Evolutionary conservation across 2,113 vertebrate genomes (phyloP).

Genomic region (Heteronetta atricapilla): DNA sequence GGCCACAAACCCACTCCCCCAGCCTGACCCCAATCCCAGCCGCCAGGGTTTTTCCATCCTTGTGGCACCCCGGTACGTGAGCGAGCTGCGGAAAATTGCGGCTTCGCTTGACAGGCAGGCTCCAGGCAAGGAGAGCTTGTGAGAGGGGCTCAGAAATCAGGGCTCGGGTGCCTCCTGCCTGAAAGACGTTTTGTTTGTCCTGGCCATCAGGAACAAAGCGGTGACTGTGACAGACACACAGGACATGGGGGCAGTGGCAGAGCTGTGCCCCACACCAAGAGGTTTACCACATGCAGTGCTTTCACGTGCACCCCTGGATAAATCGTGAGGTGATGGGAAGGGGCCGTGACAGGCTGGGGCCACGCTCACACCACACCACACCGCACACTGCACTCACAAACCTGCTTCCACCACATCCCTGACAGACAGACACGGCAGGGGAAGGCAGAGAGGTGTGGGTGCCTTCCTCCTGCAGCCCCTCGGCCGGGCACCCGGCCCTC

Average conservation of each 20-base stretch:
- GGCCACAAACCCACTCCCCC: accelerated
- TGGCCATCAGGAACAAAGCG: neutral
- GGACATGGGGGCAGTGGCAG: accelerated
- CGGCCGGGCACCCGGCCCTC: neutral
- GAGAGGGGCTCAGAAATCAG: neutral
- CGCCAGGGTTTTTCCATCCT: accelerated
- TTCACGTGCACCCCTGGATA: neutral
- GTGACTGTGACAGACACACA: neutral
- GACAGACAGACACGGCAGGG: too few species aligned
- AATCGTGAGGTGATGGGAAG: accelerated
- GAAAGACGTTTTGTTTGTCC: neutral
- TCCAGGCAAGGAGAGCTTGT: neutral
- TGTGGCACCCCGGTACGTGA: accelerated
- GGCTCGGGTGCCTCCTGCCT: accelerated
- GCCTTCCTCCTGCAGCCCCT: neutral
- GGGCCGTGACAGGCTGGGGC: neutral
- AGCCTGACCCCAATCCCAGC: neutral
- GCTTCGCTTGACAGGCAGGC: neutral
- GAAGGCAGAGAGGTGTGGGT: accelerated
- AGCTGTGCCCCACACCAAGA: neutral
- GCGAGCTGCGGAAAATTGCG: accelerated
- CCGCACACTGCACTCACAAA: neutral
- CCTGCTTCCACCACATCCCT: neutral
- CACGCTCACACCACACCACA: neutral
- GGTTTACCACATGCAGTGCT: neutral